phyloP scores from a whole-genome alignment of 2,888 invertebrate species.

The Stenodema calcarata region DNA sequence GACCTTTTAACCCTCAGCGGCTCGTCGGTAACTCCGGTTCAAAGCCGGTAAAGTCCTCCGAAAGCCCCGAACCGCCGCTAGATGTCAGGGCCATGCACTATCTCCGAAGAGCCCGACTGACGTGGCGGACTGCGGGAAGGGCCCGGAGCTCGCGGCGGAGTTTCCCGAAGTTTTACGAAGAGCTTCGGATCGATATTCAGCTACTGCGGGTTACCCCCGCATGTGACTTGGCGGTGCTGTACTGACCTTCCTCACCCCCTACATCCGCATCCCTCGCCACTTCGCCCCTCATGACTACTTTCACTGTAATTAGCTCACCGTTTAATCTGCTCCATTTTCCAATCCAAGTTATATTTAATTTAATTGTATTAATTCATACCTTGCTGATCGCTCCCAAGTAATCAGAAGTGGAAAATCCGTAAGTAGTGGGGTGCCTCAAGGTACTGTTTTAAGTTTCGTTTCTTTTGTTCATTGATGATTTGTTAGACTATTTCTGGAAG shows the following conservation, averaged over 20 bases:
- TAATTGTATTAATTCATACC: too few species aligned
- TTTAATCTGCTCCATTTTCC: background rate
- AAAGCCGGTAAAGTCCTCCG: background rate
- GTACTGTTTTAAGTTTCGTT: too few species aligned
- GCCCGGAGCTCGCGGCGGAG: background rate
- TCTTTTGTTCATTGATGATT: too few species aligned
- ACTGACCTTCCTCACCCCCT: slow-evolving; percentile 44
- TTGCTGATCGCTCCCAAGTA: too few species aligned
- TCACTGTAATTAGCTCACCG: background rate
- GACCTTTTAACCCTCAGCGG: background rate
- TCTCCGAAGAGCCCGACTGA: background rate
- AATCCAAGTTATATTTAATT: too few species aligned
- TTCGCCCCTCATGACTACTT: background rate
- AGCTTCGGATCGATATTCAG: slow-evolving; percentile 23
- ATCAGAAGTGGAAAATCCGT: too few species aligned
- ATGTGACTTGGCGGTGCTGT: slow-evolving; percentile 1
- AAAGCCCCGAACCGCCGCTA: background rate
- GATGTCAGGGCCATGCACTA: slow-evolving; percentile 28
- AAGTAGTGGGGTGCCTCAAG: too few species aligned
- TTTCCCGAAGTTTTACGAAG: background rate
- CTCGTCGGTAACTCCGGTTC: background rate
- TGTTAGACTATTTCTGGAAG: too few species aligned
- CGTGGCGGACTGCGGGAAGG: slow-evolving; percentile 34
- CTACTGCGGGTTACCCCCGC: slow-evolving; percentile 33
- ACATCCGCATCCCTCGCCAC: background rate